Base-by-base conservation (phyloP, 2,797 vertebrate genomes). In the Molothrus ater region DNA sequence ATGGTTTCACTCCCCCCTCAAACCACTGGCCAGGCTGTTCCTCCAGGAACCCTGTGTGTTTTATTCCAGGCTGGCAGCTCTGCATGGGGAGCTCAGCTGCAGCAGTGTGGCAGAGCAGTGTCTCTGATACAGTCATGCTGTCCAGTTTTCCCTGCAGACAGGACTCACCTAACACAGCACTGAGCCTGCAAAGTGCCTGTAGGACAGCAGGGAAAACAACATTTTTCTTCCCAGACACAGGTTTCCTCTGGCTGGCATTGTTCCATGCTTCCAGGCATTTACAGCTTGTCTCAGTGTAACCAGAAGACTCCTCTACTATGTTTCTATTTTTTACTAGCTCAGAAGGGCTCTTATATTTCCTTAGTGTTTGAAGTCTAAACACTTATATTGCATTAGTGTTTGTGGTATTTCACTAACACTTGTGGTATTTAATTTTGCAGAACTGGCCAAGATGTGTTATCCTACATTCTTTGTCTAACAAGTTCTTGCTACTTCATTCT, bases 51-150 rank as follows among this genome's bases (percentile, higher is more conserved):
- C 3, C 4, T 1, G 2, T 3, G n/a, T 34, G 31, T 20, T 84
- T 71, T 14, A 16, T 68, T 80, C 36, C 25, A 36, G 34, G 15
- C 8, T 34, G 32, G 34, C 1, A 2, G 43, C 69, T 48, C 22
- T 5, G 6, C 10, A 2, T 2, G 2, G 25, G 59, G 36, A 72
- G 32, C 10, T 65, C 42, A 36, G 74, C 28, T 21, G 65, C 21
- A 66, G 54, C 43, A 22, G 25, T 0, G 0, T 10, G 1, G 1
- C 69, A 75, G 19, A 65, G 31, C 45, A 31, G 18, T 2, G 2
- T 19, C 76, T 69, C 34, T 54, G 50, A 31, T 10, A 13, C 0
- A 3, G 29, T 28, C 2, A 2, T 10, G 6, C 47, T 50, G 42
- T 47, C 42, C 60, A 38, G 34, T 12, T 43, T 65, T 47, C 56